Conservation (phyloP, 1,140 invertebrate genomes). For the Plectrocnemia conspersa region DNA sequence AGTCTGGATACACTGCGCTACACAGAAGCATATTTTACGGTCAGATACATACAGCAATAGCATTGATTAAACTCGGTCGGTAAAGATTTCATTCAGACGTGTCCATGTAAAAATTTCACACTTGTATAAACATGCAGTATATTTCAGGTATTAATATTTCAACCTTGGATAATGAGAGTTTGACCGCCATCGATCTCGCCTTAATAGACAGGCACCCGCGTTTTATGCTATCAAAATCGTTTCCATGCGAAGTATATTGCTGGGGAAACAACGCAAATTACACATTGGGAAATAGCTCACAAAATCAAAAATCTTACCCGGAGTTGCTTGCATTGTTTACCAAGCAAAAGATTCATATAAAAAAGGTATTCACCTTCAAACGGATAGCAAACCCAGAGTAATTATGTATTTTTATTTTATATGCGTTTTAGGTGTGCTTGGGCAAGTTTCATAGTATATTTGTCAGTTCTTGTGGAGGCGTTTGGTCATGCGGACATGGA, state of each 20-base stretch:
- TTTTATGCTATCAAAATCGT: slow-evolving; percentile 14
- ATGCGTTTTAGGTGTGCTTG: slow-evolving; percentile 53
- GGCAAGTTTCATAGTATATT: slow-evolving; percentile 71
- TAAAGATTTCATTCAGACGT: background rate
- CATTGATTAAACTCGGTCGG: slow-evolving; percentile 57
- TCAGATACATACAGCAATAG: slow-evolving; percentile 60
- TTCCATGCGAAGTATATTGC: slow-evolving; percentile 56
- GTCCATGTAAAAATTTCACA: background rate
- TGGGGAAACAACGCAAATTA: slow-evolving; percentile 75
- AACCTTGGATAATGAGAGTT: slow-evolving; percentile 49
- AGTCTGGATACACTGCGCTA: slow-evolving; percentile 71
- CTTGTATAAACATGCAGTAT: background rate
- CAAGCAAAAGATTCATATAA: slow-evolving; percentile 41
- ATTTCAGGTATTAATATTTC: slow-evolving; percentile 45
- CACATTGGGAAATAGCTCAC: slow-evolving; percentile 57
- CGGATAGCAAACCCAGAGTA: slow-evolving; percentile 1
- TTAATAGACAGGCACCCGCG: slow-evolving; percentile 42
- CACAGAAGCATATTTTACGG: slow-evolving; percentile 74
- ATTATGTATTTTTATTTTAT: background rate
- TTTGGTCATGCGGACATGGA: slow-evolving; percentile 70
- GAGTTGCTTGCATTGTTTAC: slow-evolving; percentile 46
- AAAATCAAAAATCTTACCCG: slow-evolving; percentile 42
- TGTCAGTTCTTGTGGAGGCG: slow-evolving; percentile 52
- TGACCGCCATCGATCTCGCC: slow-evolving; percentile 45
- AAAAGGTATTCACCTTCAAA: slow-evolving; percentile 43